These are phyloP conservation scores for Amphiprion percula DNA, from an alignment of 2,113 vertebrate genomes.

Conservation along the genomic window DNA sequence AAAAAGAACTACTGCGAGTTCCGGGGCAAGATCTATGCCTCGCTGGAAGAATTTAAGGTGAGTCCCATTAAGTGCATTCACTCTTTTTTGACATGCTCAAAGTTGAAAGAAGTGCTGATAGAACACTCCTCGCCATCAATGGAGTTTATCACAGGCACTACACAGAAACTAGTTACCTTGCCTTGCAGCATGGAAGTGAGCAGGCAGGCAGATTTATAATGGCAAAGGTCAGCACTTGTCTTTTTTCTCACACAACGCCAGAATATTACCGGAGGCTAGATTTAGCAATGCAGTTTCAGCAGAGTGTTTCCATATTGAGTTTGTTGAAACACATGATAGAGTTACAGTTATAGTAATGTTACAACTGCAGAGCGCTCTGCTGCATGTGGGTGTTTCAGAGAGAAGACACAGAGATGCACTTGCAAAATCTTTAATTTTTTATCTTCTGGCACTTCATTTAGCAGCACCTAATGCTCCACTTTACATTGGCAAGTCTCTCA, in stretches of 20 bases:
- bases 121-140: constrained; percentile 45
- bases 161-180: constrained; percentile 55
- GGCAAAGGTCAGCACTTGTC: constrained; percentile 79
- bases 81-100: constrained; percentile 56
- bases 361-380: constrained; percentile 27
- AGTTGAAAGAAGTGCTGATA: constrained; percentile 70
- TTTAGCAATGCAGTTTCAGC: constrained; percentile 60
- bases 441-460: constrained; percentile 46
- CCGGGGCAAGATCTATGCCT: constrained; percentile 92
- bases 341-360: constrained; percentile 42
- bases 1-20: constrained; percentile 97
- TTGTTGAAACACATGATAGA: constrained; percentile 45
- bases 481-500: constrained; percentile 32
- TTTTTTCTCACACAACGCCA: constrained; percentile 65
- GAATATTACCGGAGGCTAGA: constrained; percentile 58
- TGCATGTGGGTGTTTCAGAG: constrained; percentile 49
- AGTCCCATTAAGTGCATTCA: constrained; percentile 76
- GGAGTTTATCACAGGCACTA: constrained; percentile 58
- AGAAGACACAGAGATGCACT: constrained; percentile 20
- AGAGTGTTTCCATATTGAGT: constrained; percentile 50
- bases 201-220: constrained; percentile 76
- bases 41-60: constrained; percentile 98
- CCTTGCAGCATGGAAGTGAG: constrained; percentile 57
- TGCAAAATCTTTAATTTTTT: constrained; percentile 33
- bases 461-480: constrained; percentile 13